Evolutionary conservation across 2,797 vertebrate species (phyloP).

Genomic region (Hippopotamyrus pictus): DNA sequence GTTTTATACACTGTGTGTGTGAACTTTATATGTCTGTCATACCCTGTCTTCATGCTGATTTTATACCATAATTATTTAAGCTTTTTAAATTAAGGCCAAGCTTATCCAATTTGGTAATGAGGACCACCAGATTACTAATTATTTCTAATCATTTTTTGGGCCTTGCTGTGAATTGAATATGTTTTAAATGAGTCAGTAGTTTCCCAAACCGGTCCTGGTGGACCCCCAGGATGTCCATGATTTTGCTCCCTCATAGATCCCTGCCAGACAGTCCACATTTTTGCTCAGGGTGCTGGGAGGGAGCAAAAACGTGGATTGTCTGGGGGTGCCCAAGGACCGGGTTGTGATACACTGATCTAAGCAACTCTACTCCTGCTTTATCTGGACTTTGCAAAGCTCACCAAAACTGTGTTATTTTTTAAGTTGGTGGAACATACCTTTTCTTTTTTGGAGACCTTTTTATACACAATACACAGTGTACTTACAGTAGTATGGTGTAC

Average conservation of each 20-base stretch:
- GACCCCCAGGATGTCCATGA: background rate
- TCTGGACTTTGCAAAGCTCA: background rate
- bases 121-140: background rate
- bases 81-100: background rate
- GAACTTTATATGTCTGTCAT: background rate
- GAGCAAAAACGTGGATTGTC: background rate
- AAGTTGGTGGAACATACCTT: background rate
- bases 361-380: background rate
- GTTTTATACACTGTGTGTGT: background rate
- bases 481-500: background rate
- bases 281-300: background rate
- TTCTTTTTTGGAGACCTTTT: background rate
- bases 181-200: background rate
- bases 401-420: background rate
- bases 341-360: background rate
- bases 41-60: background rate
- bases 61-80: background rate
- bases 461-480: background rate
- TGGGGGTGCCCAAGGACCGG: background rate
- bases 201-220: background rate
- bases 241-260: background rate
- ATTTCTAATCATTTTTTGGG: background rate
- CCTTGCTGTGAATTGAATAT: conserved; percentile 3
- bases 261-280: background rate
- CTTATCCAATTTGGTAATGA: background rate